Conservation (phyloP, 2,797 vertebrate species). For the Otolemur crassicaudatus region DNA sequence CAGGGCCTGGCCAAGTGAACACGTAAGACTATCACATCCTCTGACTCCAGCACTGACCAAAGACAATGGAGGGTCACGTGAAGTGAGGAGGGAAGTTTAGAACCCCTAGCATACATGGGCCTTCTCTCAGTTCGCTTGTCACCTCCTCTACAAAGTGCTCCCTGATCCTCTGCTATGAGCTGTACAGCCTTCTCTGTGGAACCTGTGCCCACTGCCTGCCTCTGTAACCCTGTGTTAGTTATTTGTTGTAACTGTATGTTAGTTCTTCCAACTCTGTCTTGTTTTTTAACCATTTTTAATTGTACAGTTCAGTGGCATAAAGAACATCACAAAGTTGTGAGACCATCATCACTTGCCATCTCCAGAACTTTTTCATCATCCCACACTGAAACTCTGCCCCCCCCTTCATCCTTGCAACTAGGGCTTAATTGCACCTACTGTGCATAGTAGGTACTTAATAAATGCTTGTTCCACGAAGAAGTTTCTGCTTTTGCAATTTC, state of each 20-base stretch:
- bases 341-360: too few relatives aligned
- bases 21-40: background rate
- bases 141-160: background rate
- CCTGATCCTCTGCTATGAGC: background rate
- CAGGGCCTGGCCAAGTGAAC: background rate
- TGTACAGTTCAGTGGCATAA: too few relatives aligned
- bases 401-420: background rate
- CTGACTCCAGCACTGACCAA: background rate
- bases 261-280: background rate
- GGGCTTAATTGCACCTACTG: background rate
- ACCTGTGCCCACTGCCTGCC: fast-evolving
- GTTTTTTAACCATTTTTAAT: too few relatives aligned
- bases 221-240: too few relatives aligned
- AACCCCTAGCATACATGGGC: background rate
- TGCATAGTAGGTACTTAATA: background rate
- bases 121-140: background rate
- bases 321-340: too few relatives aligned
- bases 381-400: too few relatives aligned
- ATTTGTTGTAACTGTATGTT: background rate
- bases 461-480: background rate
- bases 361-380: too few relatives aligned
- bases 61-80: background rate
- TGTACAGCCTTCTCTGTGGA: background rate
- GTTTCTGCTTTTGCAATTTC: background rate
- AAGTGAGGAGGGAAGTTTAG: background rate